Percentiles rank a stretch among this genome's conserved stretches.
Conservation (phyloP, 2,113 vertebrate genomes). For the Uropsilus gracilis region DNA sequence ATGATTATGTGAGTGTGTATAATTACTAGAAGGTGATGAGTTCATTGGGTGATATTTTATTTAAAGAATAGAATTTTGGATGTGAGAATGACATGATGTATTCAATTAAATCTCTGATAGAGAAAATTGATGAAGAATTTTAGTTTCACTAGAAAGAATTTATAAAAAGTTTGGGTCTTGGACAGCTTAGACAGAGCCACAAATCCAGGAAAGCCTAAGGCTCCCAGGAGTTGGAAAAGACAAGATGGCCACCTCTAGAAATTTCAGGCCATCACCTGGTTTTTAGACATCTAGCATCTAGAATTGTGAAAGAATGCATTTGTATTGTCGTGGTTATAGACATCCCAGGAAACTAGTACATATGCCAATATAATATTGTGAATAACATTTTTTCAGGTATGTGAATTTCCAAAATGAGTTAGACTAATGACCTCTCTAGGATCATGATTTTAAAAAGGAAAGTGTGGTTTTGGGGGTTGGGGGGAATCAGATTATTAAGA, state of each 20-base stretch:
- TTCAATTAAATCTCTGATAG: neutral
- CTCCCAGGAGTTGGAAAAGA: neutral
- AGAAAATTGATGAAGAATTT: neutral
- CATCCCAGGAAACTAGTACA: neutral
- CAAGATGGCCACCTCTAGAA: neutral
- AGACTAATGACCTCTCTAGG: neutral
- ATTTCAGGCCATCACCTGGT: neutral
- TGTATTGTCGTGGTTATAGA: neutral
- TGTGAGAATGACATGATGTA: neutral
- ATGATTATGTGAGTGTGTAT: neutral
- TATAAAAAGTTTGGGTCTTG: neutral
- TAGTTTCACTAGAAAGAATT: neutral
- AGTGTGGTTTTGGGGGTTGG: neutral
- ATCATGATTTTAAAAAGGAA: neutral
- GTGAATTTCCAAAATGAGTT: neutral
- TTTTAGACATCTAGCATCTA: neutral
- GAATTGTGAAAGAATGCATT: neutral
- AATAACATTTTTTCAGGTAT: neutral
- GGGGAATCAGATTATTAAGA: neutral
- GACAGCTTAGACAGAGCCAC: neutral
- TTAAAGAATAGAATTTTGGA: slow-evolving; percentile 52
- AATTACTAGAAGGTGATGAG: neutral
- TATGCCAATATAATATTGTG: neutral
- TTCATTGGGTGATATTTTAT: slow-evolving; percentile 32
- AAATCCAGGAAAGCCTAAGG: neutral